phyloP scores from a whole-genome alignment of 2,888 invertebrate species.

The Brenthis daphne region DNA sequence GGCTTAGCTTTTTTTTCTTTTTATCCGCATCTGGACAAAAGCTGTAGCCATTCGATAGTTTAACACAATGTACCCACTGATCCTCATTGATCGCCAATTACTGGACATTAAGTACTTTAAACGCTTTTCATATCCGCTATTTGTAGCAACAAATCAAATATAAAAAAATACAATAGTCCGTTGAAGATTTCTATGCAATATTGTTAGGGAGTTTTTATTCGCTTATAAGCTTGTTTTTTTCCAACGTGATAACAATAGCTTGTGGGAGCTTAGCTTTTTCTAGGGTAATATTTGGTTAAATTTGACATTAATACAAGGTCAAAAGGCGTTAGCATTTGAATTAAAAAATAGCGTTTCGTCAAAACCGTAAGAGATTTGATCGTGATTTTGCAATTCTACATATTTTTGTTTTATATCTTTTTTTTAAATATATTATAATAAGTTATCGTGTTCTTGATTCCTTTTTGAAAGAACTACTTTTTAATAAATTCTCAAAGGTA shows the following conservation, averaged over 20 bases:
- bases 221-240: slow-evolving; percentile 65
- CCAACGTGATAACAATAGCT: slow-evolving; percentile 57
- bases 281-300: slow-evolving; percentile 50
- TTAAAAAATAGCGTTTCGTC: neutral
- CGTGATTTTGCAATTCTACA: too few relatives aligned
- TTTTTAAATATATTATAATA: neutral
- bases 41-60: slow-evolving; percentile 65
- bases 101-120: slow-evolving; percentile 82
- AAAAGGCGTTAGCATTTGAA: slow-evolving; percentile 44
- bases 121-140: slow-evolving; percentile 78
- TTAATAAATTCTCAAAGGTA: slow-evolving; percentile 2
- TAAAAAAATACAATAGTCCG: slow-evolving; percentile 65
- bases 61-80: slow-evolving; percentile 81
- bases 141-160: slow-evolving; percentile 80
- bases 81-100: slow-evolving; percentile 83
- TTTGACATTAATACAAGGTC: slow-evolving; percentile 49
- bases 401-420: too few relatives aligned
- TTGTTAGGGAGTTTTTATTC: slow-evolving; percentile 63
- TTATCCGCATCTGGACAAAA: slow-evolving; percentile 66
- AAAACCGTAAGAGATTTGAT: too few relatives aligned
- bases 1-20: slow-evolving; percentile 64
- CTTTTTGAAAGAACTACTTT: neutral
- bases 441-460: too few relatives aligned
- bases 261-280: slow-evolving; percentile 53
- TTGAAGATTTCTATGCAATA: slow-evolving; percentile 72